Evolutionary conservation across 1,140 invertebrate genomes (phyloP).

Genomic region (Apis florea): DNA sequence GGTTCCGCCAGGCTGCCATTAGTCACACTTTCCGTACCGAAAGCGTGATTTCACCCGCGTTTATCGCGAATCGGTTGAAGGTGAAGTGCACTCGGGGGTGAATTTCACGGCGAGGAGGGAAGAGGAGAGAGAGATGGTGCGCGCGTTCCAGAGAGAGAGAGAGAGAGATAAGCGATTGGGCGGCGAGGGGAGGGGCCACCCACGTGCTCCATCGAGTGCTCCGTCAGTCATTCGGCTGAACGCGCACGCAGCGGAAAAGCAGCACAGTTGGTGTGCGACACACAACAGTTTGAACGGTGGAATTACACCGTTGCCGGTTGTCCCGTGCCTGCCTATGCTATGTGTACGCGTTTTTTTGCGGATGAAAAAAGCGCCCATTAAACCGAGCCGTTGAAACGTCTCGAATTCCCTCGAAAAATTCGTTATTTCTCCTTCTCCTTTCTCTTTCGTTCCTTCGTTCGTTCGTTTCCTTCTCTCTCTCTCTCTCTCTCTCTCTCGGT

Average conservation of each 20-base stretch:
- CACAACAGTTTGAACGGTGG: slow-evolving; percentile 32
- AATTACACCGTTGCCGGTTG: background rate
- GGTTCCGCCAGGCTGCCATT: slow-evolving; percentile 56
- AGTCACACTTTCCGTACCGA: slow-evolving; percentile 56
- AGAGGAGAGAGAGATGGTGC: slow-evolving; percentile 49
- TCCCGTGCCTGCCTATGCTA: no score
- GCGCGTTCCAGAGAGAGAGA: slow-evolving; percentile 29
- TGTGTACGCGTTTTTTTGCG: no score
- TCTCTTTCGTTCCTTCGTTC: no score
- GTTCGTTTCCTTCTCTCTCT: no score
- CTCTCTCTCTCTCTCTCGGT: background rate
- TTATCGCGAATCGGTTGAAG: slow-evolving; percentile 58
- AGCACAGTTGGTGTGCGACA: slow-evolving; percentile 14
- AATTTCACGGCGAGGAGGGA: slow-evolving; percentile 29
- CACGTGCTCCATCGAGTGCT: slow-evolving; percentile 48
- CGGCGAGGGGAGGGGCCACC: background rate
- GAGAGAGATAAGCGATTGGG: background rate
- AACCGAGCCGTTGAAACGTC: no score
- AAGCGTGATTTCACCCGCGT: slow-evolving; percentile 56
- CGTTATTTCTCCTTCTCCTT: no score
- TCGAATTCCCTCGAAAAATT: no score
- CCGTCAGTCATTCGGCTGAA: slow-evolving; percentile 57
- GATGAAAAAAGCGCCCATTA: no score
- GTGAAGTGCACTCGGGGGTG: slow-evolving; percentile 52
- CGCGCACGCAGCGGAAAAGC: slow-evolving; percentile 51